These are phyloP conservation scores for Hyles vespertilio DNA, from an alignment of 1,140 invertebrate genomes.

Conservation along the genomic window DNA sequence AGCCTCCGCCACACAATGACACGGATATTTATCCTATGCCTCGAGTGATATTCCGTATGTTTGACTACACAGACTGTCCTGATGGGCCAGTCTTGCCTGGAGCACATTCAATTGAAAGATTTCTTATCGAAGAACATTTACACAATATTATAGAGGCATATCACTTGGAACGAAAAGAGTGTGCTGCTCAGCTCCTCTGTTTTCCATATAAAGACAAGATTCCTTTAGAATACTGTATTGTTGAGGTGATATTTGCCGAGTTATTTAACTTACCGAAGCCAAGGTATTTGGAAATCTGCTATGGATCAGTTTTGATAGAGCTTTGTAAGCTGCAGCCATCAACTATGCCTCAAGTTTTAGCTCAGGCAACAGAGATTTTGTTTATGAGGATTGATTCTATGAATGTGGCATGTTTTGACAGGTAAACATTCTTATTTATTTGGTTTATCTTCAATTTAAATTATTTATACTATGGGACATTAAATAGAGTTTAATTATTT, in stretches of 20 bases:
- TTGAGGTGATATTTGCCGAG: conserved; percentile 97
- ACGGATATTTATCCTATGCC: conserved; percentile 93
- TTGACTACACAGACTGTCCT: conserved; percentile 99
- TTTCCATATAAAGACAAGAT: conserved; percentile 96
- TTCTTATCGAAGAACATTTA: conserved; percentile 98
- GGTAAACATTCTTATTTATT: conserved; percentile 64
- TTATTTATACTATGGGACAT: too few species aligned
- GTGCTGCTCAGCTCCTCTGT: conserved; percentile 92
- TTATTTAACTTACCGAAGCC: conserved; percentile 94
- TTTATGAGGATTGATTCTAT: conserved; percentile 97
- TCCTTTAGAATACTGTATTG: conserved; percentile 98
- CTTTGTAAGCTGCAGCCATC: conserved; percentile 97
- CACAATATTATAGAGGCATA: conserved; percentile 95
- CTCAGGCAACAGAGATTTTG: conserved; percentile 97
- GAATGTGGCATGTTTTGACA: conserved; percentile 97
- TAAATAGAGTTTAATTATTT: background rate
- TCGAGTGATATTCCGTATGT: conserved; percentile 94
- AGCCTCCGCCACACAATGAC: conserved; percentile 88
- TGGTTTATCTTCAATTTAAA: too few species aligned
- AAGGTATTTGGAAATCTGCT: conserved; percentile 93
- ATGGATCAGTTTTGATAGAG: conserved; percentile 97
- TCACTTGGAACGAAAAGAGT: conserved; percentile 94
- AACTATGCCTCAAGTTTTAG: conserved; percentile 97
- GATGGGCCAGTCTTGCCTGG: conserved; percentile 94
- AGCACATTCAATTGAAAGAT: conserved; percentile 97